phyloP scores from a whole-genome alignment of 2,888 invertebrate species.

The Erpobdella octoculata region DNA sequence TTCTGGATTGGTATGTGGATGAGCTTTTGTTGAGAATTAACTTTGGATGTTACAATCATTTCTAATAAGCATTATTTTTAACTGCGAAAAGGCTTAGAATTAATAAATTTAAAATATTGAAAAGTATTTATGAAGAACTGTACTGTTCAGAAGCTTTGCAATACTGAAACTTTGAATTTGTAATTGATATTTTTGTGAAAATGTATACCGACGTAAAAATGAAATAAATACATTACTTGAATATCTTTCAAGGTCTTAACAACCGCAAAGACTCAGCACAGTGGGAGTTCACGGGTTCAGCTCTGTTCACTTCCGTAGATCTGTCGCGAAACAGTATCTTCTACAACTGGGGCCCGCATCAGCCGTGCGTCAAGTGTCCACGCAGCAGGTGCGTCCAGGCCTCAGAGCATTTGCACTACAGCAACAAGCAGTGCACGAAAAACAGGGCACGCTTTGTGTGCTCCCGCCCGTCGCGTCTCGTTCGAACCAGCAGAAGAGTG shows the following conservation, averaged over 20 bases:
- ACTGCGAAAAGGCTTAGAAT: too few relatives aligned
- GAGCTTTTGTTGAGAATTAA: neutral
- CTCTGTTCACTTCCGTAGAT: constrained; percentile 5
- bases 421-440: constrained; percentile 14
- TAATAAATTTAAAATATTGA: too few relatives aligned
- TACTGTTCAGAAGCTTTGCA: too few relatives aligned
- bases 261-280: neutral
- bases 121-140: too few relatives aligned
- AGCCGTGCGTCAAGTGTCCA: constrained; percentile 13
- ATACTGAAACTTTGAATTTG: too few relatives aligned
- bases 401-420: neutral
- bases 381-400: constrained; percentile 16
- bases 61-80: neutral
- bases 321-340: neutral
- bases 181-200: too few relatives aligned
- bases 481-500: constrained; percentile 11
- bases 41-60: neutral
- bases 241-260: constrained; percentile 2
- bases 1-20: constrained; percentile 19
- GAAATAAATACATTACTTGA: neutral
- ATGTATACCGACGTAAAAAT: too few relatives aligned
- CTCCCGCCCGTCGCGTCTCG: constrained; percentile 7
- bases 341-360: neutral
- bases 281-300: constrained; percentile 17
- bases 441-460: constrained; percentile 15